These are phyloP conservation scores for Zaprionus bogoriensis DNA, from an alignment of 2,888 invertebrate genomes.

Conservation along the genomic window DNA sequence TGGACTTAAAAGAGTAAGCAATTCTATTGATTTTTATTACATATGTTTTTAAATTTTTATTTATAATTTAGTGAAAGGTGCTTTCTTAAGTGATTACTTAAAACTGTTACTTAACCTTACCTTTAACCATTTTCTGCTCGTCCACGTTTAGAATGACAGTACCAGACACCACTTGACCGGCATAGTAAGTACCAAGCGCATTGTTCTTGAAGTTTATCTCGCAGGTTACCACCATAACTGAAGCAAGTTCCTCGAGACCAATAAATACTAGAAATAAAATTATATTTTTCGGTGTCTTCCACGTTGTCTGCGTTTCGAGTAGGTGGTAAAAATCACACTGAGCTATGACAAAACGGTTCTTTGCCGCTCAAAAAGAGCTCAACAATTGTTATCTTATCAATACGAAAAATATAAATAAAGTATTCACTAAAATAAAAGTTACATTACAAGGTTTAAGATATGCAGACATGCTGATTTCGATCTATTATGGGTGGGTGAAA, in stretches of 20 bases:
- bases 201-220: constrained; percentile 79
- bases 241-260: neutral
- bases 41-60: neutral
- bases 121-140: constrained; percentile 59
- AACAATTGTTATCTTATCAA: constrained; percentile 54
- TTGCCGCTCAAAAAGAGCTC: constrained; percentile 18
- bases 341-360: constrained; percentile 17
- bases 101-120: constrained; percentile 60
- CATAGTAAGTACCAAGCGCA: constrained; percentile 73
- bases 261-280: neutral
- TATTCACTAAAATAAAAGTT: constrained; percentile 29
- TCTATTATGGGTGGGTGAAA: too few species aligned
- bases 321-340: constrained; percentile 29
- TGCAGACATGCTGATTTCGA: neutral
- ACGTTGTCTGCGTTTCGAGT: constrained; percentile 21
- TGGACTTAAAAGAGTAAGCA: too few species aligned
- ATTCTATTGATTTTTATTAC: neutral
- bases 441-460: constrained; percentile 2
- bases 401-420: constrained; percentile 34
- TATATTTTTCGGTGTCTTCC: constrained; percentile 1
- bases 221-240: constrained; percentile 69
- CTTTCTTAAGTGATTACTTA: neutral
- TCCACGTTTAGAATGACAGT: constrained; percentile 61
- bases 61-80: neutral
- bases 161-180: constrained; percentile 77